A percentile compares a stretch with the other conserved stretches of the same genome.
Evolutionary conservation across 2,888 invertebrate species (phyloP).

Genomic region (Nemurella pictetii): DNA sequence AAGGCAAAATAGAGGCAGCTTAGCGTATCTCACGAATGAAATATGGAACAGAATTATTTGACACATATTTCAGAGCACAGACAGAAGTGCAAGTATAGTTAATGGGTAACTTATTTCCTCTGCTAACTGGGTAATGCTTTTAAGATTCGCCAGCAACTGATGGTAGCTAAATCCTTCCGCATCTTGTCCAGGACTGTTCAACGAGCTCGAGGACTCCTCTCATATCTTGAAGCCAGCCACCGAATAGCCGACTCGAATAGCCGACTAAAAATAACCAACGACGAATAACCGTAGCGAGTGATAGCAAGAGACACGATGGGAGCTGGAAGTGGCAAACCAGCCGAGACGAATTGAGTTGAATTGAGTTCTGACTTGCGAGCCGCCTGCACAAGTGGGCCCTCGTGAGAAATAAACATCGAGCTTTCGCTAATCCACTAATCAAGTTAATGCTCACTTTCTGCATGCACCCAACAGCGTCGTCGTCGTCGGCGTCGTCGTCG

Average conservation of each 20-base stretch:
- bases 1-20: no score
- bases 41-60: no score
- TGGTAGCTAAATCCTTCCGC: no score
- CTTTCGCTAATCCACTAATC: not conserved
- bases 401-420: slow-evolving; percentile 5
- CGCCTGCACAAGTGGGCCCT: not conserved
- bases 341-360: slow-evolving; percentile 1
- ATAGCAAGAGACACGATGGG: not conserved
- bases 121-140: no score
- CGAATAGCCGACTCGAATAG: no score
- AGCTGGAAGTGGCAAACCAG: not conserved
- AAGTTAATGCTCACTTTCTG: not conserved
- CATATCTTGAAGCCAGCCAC: not conserved
- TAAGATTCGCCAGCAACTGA: no score
- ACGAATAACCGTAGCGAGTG: not conserved
- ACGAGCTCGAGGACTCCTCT: no score
- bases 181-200: no score
- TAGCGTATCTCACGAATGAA: no score
- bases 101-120: no score
- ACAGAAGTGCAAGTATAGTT: no score
- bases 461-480: not conserved
- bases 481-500: not conserved
- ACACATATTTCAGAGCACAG: no score
- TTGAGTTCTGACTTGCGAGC: slow-evolving; percentile 11
- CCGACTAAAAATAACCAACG: not conserved